Percentiles rank a stretch among this genome's conserved stretches.
Evolutionary conservation across 2,797 vertebrate genomes (phyloP).

Genomic region (Mionectes olivaceus): DNA sequence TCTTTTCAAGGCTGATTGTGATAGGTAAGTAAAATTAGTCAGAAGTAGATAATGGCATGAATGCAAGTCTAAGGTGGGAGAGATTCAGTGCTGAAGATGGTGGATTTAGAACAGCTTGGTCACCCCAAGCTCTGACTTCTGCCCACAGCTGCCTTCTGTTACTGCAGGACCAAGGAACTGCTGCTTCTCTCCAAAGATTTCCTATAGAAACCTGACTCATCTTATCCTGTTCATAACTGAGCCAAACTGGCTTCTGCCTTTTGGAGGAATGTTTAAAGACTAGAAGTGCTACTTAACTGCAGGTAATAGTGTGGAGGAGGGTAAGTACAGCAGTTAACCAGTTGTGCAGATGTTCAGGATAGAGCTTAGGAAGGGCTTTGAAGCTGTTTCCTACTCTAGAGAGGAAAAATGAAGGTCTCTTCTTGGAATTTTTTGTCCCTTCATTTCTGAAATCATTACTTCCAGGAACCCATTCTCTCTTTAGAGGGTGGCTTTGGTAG

Average conservation of each 20-base stretch:
- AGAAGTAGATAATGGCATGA: background rate
- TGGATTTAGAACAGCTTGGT: background rate
- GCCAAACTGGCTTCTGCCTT: background rate
- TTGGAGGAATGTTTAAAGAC: background rate
- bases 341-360: background rate
- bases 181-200: background rate
- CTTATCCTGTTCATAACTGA: background rate
- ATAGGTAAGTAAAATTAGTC: background rate
- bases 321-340: background rate
- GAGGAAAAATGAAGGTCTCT: constrained; percentile 2
- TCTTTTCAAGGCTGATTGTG: background rate
- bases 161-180: background rate
- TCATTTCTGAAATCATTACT: background rate
- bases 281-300: background rate
- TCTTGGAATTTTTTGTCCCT: background rate
- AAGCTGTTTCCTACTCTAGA: constrained; percentile 38
- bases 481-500: fast-evolving
- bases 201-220: background rate
- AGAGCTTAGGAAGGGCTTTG: constrained; percentile 31
- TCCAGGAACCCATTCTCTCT: background rate
- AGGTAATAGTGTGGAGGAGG: background rate
- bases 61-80: background rate
- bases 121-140: background rate
- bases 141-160: background rate
- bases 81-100: background rate